Evolutionary conservation across 1,140 invertebrate species (phyloP), one percentile per base, ranked within the genome.

Genomic region (Telenomus remus): DNA sequence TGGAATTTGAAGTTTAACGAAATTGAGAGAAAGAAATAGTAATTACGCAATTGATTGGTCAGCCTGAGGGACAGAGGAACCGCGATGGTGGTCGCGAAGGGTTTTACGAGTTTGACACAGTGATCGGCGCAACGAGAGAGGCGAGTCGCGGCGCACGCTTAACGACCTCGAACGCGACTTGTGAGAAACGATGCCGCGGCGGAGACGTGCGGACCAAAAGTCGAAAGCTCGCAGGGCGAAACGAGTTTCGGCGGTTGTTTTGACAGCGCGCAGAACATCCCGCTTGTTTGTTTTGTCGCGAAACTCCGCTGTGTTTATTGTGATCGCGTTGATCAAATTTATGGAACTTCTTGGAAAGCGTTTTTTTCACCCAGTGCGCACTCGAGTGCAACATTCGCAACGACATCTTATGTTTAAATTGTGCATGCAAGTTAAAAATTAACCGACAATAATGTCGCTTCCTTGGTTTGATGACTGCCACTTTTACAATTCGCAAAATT

Each of bases 81-180:
- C 49, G 55, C 63, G 64, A 57, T 51, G 54, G 54, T 68, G 64
- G 64, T 68, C 64, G 64, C 11, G 2, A 4, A 51, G 59, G 12
- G 59, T 48, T 66, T 66, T 74, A 66, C 61, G 63, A 74, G 70
- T 66, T 66, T 65, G 63, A 59, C 61, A 54, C 49, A 66, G 61
- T 74, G 55, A 60, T 60, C 55, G 56, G 56, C 50, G 55, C 46
- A 48, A 44, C 43, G 55, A 46, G 65, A 68, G 47, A 51, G 49
- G 53, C 14, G 27, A 53, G 64, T 44, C 34, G 64, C 63, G 35
- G 63, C 53, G 63, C 64, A 35, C 54, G 34, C 33, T 68, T 66
- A 57, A 66, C 54, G 64, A 59, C 48, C 54, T 59, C 48, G 48
- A 68, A 27, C 19, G 19, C 55, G 55, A n/a, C 16, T 68, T 68